Base-by-base conservation (phyloP, 30 jellyfish, hydroid and myxozoan genomes). In the Rhopilema esculentum region DNA sequence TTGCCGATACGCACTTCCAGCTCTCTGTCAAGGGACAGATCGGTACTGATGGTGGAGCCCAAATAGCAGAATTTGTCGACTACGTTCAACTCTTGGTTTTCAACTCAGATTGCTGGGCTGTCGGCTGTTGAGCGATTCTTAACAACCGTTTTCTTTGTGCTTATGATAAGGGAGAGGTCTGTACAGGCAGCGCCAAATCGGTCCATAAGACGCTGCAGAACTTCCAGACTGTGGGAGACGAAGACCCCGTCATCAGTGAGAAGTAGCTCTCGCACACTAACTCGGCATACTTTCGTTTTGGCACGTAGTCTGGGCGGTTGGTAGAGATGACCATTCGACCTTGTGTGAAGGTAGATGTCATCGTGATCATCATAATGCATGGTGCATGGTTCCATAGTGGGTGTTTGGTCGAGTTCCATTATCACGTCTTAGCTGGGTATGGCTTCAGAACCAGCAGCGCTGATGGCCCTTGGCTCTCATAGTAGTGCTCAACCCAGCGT, bases 301-400 rank as follows among this genome's bases (percentile, higher is more conserved):
- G n/a, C 93, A 7, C 52, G 27, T 12, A 84, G 90, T 18, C 90
- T 2, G 61, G 22, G 1, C 20, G 71, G n/a, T n/a, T n/a, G n/a
- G n/a, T n/a, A n/a, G n/a, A 72, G 90, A 70, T 57, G 22, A 84
- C 70, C 93, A 29, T 71, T 83, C 7, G 66, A 24, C 16, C 93
- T 90, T 19, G 27, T 51, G 48, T 66, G 32, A n/a, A 84, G 26
- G 53, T 70, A 27, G 57, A n/a, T n/a, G n/a, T n/a, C n/a, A n/a
- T n/a, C n/a, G n/a, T n/a, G n/a, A n/a, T n/a, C n/a, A n/a, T n/a
- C n/a, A n/a, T n/a, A n/a, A n/a, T n/a, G n/a, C n/a, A n/a, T n/a
- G n/a, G n/a, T n/a, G n/a, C n/a, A n/a, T n/a, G n/a, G n/a, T n/a
- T n/a, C n/a, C n/a, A n/a, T n/a, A n/a, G n/a, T n/a, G n/a, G n/a